Conservation (phyloP, 2,797 vertebrate genomes). For the Cuniculus paca region DNA sequence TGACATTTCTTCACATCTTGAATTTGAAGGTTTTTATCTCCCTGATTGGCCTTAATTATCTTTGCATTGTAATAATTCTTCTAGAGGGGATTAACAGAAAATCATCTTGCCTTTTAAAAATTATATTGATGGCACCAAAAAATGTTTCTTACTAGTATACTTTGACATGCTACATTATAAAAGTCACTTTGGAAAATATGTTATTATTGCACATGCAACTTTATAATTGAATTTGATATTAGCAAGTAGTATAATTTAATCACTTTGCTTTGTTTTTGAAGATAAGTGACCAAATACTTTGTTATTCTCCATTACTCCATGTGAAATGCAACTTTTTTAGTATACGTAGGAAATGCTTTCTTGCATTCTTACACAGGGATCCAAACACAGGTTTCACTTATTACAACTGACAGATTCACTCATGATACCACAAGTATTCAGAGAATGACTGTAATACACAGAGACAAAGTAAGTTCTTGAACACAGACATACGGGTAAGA, state of each 20-base stretch:
- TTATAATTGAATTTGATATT: conserved; percentile 50
- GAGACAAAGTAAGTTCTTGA: conserved; percentile 14
- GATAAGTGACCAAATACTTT: conserved; percentile 9
- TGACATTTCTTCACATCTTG: conserved; percentile 80
- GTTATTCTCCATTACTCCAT: neutral
- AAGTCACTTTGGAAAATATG: conserved; percentile 46
- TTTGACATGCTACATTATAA: conserved; percentile 40
- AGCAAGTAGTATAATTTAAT: conserved; percentile 49
- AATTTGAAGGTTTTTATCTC: conserved; percentile 79
- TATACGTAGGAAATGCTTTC: neutral
- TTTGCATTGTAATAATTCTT: conserved; percentile 60
- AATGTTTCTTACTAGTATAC: conserved; percentile 45
- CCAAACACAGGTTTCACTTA: conserved; percentile 13
- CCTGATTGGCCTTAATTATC: conserved; percentile 80
- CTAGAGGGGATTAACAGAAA: conserved; percentile 64
- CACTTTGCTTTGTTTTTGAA: conserved; percentile 50
- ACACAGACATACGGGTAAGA: neutral
- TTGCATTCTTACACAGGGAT: neutral
- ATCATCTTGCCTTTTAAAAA: conserved; percentile 45
- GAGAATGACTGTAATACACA: neutral
- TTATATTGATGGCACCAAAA: conserved; percentile 32
- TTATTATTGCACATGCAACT: neutral
- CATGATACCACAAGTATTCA: conserved; percentile 9
- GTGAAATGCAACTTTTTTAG: neutral
- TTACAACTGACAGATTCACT: neutral